These are phyloP conservation scores for Trachops cirrhosus DNA, from an alignment of 2,797 vertebrate genomes.

Conservation along the genomic window DNA sequence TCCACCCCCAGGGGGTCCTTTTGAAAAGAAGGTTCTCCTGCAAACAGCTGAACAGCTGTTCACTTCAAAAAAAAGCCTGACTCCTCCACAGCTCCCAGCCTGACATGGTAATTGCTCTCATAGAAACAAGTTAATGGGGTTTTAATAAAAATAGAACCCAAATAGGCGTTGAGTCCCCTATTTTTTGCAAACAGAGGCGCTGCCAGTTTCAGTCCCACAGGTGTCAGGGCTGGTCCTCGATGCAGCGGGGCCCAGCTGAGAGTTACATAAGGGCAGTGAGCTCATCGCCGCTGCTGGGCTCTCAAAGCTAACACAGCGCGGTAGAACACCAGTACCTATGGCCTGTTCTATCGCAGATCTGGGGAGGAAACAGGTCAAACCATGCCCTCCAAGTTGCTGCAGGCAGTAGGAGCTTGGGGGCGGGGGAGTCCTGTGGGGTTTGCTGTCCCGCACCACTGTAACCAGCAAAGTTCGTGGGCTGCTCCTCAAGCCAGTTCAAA, in stretches of 20 bases:
- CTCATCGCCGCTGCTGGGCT: neutral
- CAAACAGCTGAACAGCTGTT: neutral
- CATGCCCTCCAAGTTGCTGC: too few relatives aligned
- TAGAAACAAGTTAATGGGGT: slow-evolving; percentile 50
- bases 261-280: neutral
- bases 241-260: neutral
- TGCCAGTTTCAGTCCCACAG: fast-evolving
- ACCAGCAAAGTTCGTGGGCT: neutral
- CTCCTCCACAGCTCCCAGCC: neutral
- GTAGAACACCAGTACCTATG: neutral
- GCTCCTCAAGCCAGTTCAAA: neutral
- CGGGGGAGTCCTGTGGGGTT: fast-evolving
- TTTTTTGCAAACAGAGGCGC: neutral
- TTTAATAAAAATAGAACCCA: slow-evolving; percentile 64
- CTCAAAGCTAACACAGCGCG: neutral
- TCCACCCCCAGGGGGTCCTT: neutral
- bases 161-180: slow-evolving; percentile 3
- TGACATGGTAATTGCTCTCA: slow-evolving; percentile 30
- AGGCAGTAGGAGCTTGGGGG: neutral
- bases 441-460: fast-evolving
- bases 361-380: neutral
- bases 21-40: slow-evolving; percentile 28
- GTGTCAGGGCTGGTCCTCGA: neutral
- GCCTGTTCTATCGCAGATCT: neutral
- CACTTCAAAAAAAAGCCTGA: neutral